phyloP scores from a whole-genome alignment of 2,113 vertebrate genomes.

The Corydoras sp. region DNA sequence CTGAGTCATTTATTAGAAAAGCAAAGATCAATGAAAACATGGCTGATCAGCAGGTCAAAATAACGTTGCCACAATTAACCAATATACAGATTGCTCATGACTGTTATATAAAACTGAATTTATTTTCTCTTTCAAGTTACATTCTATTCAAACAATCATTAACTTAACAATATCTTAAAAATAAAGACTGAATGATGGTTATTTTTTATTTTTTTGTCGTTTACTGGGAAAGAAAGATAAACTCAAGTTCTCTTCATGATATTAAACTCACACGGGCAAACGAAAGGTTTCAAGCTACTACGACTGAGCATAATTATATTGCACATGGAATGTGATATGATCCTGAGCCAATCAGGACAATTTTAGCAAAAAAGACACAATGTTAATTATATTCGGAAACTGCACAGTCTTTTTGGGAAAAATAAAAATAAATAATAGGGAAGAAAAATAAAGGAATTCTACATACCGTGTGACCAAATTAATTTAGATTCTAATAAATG shows the following conservation, averaged over 20 bases:
- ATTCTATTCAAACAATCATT: conserved; percentile 74
- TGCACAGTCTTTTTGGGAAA: conserved; percentile 23
- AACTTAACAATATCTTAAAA: conserved; percentile 69
- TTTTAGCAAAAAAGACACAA: conserved; percentile 44
- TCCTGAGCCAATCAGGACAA: conserved; percentile 47
- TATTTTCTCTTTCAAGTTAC: conserved; percentile 74
- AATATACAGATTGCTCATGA: conserved; percentile 67
- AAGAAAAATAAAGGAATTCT: conserved; percentile 12
- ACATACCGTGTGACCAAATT: conserved; percentile 7
- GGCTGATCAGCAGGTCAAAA: conserved; percentile 40
- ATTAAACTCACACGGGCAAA: conserved; percentile 54
- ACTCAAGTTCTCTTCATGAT: conserved; percentile 54
- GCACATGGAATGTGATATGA: conserved; percentile 66
- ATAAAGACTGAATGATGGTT: conserved; percentile 65
- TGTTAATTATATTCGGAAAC: conserved; percentile 36
- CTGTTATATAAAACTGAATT: conserved; percentile 70
- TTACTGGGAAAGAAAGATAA: conserved; percentile 45
- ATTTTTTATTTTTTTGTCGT: conserved; percentile 35
- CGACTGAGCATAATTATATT: conserved; percentile 67
- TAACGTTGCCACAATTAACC: conserved; percentile 66
- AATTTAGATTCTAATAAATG: conserved; percentile 31
- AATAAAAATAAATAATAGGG: background rate
- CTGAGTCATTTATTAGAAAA: conserved; percentile 40
- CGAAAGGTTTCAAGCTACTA: conserved; percentile 59
- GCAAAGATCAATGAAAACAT: conserved; percentile 30